phyloP scores from a whole-genome alignment of 2,888 invertebrate species.

The Lasioglossum leucozonium region DNA sequence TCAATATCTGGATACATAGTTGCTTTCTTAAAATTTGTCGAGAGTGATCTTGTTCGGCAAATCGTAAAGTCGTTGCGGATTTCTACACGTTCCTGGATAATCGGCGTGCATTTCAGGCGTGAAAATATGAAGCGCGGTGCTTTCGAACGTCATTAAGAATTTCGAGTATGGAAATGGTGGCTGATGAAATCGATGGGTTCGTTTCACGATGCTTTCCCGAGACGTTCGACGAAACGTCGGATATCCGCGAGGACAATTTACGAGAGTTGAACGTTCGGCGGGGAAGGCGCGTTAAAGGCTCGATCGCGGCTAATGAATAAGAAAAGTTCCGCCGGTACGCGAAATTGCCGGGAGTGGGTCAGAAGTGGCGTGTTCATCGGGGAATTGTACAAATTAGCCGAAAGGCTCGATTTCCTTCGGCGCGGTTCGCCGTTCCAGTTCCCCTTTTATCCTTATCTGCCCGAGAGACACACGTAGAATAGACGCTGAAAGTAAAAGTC shows the following conservation, averaged over 20 bases:
- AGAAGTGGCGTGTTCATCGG: conserved; percentile 24
- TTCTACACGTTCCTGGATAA: neutral
- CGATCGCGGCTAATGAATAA: neutral
- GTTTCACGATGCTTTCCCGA: neutral
- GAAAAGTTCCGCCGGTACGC: neutral
- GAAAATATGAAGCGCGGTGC: too few species aligned
- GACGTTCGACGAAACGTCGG: neutral
- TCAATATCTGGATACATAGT: neutral
- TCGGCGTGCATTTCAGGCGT: neutral
- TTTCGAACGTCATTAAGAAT: neutral
- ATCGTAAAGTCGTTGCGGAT: neutral
- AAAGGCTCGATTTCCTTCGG: conserved; percentile 13
- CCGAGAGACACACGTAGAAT: conserved; percentile 64
- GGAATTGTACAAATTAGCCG: conserved; percentile 40
- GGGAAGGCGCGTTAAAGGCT: neutral
- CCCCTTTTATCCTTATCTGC: conserved; percentile 63
- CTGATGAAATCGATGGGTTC: too few species aligned
- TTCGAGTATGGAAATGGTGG: too few species aligned
- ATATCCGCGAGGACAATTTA: too few species aligned
- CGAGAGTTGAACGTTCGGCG: too few species aligned
- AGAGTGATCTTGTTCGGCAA: neutral
- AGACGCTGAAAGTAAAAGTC: conserved; percentile 78
- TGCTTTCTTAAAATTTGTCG: neutral
- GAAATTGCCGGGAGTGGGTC: neutral
- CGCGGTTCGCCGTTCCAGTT: conserved; percentile 57